Base-by-base conservation (phyloP, 2,888 invertebrate species). In the Ryuthela nishihirai region DNA sequence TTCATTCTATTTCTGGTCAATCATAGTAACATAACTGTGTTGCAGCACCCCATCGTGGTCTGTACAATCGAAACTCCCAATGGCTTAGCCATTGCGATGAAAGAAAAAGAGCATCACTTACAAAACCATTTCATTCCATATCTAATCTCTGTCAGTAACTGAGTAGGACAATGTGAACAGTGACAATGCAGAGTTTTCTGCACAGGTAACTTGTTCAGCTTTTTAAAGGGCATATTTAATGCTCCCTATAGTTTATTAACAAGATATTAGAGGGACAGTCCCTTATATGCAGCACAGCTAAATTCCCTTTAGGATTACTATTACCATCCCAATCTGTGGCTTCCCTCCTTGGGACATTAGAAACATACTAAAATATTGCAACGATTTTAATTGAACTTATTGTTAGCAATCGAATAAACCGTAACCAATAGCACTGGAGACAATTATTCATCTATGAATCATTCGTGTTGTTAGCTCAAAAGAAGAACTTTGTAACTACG, bases 311-410 rank as follows among this genome's bases (percentile, higher is more conserved):
- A n/a, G n/a, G n/a, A n/a, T n/a, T n/a, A n/a, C n/a, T n/a, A n/a
- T n/a, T n/a, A n/a, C n/a, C n/a, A n/a, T n/a, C n/a, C n/a, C 54
- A 54, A 39, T 23, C 39, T 44, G 53, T 25, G 53, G 46, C 53
- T 53, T 39, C 48, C 39, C 32, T 32, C 47, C 39, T 49, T 23
- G 21, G 29, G 12, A 25, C 6, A 24, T 29, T 23, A 21, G 23
- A 21, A 23, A 15, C 24, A 9, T 24, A 23, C 24, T 1, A 21
- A 18, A 20, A 18, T n/a, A 23, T n/a, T n/a, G n/a, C n/a, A n/a
- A n/a, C n/a, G n/a, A n/a, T n/a, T n/a, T n/a, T n/a, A n/a, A n/a
- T n/a, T n/a, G n/a, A n/a, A n/a, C n/a, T n/a, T n/a, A n/a, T n/a
- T n/a, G n/a, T n/a, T n/a, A n/a, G n/a, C n/a, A n/a, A n/a, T n/a